Evolutionary conservation across 2,113 vertebrate species (phyloP).

Genomic region (Tricholaema leucomelas): DNA sequence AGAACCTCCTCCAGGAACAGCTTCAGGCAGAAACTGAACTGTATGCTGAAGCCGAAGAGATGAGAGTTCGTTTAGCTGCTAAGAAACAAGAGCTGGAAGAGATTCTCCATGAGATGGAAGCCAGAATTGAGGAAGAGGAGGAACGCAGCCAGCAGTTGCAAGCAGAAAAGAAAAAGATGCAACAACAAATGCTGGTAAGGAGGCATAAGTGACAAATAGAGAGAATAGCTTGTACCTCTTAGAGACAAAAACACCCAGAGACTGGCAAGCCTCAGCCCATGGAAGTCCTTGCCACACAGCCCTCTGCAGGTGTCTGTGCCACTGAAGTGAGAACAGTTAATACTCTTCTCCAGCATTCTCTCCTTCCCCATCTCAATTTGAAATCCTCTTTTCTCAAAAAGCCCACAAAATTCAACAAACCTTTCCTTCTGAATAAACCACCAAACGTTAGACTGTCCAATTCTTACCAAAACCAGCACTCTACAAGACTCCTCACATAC

Average conservation of each 20-base stretch:
- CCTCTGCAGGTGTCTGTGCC: neutral
- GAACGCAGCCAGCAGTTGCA: slow-evolving; percentile 83
- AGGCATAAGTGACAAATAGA: neutral
- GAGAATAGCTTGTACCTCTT: neutral
- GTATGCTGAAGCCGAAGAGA: slow-evolving; percentile 90
- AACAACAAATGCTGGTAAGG: slow-evolving; percentile 89
- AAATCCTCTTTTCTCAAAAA: neutral
- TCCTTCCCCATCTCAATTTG: neutral
- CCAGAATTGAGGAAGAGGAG: slow-evolving; percentile 92
- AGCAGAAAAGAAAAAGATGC: slow-evolving; percentile 90
- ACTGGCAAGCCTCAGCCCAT: neutral
- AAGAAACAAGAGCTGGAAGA: slow-evolving; percentile 96
- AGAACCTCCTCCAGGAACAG: slow-evolving; percentile 83
- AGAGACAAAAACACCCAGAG: neutral
- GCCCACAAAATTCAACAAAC: neutral
- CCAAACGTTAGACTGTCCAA: neutral
- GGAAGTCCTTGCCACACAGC: neutral
- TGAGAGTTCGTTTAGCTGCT: slow-evolving; percentile 86
- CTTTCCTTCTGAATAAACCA: neutral
- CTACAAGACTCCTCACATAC: too few relatives aligned
- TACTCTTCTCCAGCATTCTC: neutral
- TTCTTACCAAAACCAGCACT: neutral
- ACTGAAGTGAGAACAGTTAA: neutral
- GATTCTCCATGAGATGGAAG: slow-evolving; percentile 94
- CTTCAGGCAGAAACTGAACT: slow-evolving; percentile 91